A percentile compares a stretch with the other conserved stretches of the same genome.
These are phyloP conservation scores for Drosophila repleta DNA, from an alignment of 1,140 invertebrate species.

Conservation along the genomic window DNA sequence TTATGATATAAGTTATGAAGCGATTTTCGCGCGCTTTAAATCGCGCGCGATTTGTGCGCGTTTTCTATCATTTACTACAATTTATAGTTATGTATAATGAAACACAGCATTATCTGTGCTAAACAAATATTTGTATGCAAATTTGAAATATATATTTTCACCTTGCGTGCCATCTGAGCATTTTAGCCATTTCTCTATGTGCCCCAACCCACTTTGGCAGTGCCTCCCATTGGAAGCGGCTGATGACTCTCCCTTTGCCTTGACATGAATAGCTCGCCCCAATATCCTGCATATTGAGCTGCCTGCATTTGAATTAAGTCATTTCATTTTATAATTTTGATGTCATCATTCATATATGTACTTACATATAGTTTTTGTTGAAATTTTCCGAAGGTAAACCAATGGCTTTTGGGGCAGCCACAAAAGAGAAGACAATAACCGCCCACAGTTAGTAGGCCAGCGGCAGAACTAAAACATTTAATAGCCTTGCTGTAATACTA, in stretches of 20 bases:
- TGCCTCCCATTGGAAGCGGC: conserved; percentile 11
- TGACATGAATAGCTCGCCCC: conserved; percentile 50
- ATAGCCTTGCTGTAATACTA: conserved; percentile 63
- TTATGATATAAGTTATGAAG: no score
- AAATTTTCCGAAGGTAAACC: conserved; percentile 25
- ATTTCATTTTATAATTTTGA: conserved; percentile 22
- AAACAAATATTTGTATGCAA: conserved; percentile 15
- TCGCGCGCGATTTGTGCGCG: no score
- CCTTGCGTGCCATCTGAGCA: conserved; percentile 52
- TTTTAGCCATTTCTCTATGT: conserved; percentile 11
- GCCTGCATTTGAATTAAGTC: conserved; percentile 39
- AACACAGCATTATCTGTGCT: no score
- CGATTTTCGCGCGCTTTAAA: no score
- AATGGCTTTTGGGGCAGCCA: conserved; percentile 48
- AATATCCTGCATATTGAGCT: conserved; percentile 54
- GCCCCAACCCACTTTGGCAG: neutral
- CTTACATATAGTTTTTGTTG: conserved; percentile 52
- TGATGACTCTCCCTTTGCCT: conserved; percentile 45
- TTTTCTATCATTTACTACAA: no score
- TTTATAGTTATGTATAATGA: no score
- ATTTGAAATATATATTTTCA: conserved; percentile 36
- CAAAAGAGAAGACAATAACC: conserved; percentile 69
- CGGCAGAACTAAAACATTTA: conserved; percentile 42
- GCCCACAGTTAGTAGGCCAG: conserved; percentile 59
- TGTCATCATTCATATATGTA: no score